Percentiles rank a stretch among this genome's conserved stretches.
phyloP scores from a whole-genome alignment of 1,140 invertebrate genomes.

The Dreissena polymorpha region DNA sequence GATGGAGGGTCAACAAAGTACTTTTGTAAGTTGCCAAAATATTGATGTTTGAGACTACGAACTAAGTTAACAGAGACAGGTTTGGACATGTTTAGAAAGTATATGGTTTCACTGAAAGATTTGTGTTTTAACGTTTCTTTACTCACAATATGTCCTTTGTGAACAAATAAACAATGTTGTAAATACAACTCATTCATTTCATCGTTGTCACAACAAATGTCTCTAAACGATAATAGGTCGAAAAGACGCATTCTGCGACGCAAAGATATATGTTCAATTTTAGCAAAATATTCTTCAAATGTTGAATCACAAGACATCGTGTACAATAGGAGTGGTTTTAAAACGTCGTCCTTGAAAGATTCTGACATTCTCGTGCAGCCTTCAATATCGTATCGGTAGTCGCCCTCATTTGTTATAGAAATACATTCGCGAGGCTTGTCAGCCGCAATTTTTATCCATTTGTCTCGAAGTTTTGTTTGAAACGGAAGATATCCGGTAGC shows the following conservation, averaged over 20 bases:
- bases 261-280: background rate
- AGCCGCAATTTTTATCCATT: background rate
- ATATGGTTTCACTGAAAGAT: background rate
- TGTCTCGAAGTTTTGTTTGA: background rate
- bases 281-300: background rate
- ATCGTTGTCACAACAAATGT: background rate
- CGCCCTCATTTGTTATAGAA: background rate
- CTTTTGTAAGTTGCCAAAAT: no score
- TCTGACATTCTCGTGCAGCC: background rate
- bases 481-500: constrained; percentile 10
- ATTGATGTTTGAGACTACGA: no score
- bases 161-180: background rate
- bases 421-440: background rate
- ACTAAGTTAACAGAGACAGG: no score
- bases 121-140: background rate
- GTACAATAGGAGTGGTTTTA: background rate
- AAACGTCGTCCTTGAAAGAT: background rate
- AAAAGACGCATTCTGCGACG: background rate
- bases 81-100: no score
- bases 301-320: constrained; percentile 11
- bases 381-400: background rate
- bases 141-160: background rate
- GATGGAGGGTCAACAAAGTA: no score
- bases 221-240: background rate
- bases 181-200: background rate